Evolutionary conservation across 2,113 vertebrate species (phyloP).

Genomic region (Mionectes macconnelli): DNA sequence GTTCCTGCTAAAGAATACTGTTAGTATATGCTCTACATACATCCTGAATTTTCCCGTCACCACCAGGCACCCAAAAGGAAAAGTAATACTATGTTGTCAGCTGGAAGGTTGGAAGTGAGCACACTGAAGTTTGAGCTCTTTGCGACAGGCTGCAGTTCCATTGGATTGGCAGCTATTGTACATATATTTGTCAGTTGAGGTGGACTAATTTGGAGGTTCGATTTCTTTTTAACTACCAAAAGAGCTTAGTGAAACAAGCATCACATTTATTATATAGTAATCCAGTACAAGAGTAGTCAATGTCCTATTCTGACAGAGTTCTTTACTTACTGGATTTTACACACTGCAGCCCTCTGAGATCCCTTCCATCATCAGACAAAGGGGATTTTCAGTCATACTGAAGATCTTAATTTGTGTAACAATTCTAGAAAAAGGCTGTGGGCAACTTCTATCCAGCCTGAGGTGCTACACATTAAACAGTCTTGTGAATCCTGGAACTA

Average conservation of each 20-base stretch:
- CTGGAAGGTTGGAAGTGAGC: background rate
- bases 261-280: background rate
- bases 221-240: background rate
- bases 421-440: background rate
- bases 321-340: background rate
- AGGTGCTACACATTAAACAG: background rate
- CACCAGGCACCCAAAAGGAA: background rate
- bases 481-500: background rate
- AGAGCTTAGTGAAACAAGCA: background rate
- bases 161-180: background rate
- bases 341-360: background rate
- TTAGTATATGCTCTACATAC: background rate
- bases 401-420: conserved; percentile 12
- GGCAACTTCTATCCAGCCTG: conserved; percentile 6
- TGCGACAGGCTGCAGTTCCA: background rate
- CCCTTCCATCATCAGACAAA: background rate
- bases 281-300: background rate
- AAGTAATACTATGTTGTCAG: background rate
- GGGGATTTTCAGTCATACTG: background rate
- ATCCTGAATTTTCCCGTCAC: background rate
- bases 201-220: background rate
- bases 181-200: background rate
- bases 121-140: background rate
- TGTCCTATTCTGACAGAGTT: background rate
- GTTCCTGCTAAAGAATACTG: background rate